Evolutionary conservation across 92 coral and sea anemone genomes (phyloP).

Genomic region (Desmophyllum pertusum): DNA sequence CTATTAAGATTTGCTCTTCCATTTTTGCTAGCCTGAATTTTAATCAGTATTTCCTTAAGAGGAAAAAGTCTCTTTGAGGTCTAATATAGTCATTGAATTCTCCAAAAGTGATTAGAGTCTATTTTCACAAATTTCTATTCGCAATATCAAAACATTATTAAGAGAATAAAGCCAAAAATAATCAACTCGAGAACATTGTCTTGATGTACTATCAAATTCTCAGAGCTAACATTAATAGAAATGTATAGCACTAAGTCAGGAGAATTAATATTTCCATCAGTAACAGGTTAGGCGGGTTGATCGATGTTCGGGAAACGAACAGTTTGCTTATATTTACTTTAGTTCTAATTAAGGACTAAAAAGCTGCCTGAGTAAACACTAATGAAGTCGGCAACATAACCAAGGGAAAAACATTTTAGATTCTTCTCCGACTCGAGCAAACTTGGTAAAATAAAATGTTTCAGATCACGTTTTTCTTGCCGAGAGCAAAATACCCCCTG

Average conservation of each 20-base stretch:
- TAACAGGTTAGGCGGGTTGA: not conserved
- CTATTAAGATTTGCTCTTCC: not conserved
- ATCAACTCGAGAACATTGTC: too few relatives aligned
- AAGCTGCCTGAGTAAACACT: not conserved
- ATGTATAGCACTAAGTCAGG: not conserved
- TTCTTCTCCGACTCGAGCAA: not conserved
- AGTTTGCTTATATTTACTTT: too few relatives aligned
- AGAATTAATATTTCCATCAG: not conserved
- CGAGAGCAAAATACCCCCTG: too few relatives aligned
- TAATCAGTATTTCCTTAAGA: too few relatives aligned
- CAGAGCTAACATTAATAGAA: not conserved
- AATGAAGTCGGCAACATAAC: not conserved
- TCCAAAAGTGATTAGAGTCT: not conserved
- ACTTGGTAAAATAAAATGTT: too few relatives aligned
- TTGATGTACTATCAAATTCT: not conserved
- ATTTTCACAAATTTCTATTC: not conserved
- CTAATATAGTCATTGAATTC: not conserved
- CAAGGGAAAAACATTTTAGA: too few relatives aligned
- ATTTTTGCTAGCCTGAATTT: not conserved
- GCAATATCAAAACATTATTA: not conserved
- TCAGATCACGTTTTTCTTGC: too few relatives aligned
- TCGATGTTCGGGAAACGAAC: too few relatives aligned
- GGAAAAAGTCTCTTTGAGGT: too few relatives aligned
- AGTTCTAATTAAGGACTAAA: not conserved
- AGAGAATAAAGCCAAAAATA: not conserved